Base-by-base conservation (phyloP, 53 echinoderm and acorn worm species). In the Luidia sarsii region DNA sequence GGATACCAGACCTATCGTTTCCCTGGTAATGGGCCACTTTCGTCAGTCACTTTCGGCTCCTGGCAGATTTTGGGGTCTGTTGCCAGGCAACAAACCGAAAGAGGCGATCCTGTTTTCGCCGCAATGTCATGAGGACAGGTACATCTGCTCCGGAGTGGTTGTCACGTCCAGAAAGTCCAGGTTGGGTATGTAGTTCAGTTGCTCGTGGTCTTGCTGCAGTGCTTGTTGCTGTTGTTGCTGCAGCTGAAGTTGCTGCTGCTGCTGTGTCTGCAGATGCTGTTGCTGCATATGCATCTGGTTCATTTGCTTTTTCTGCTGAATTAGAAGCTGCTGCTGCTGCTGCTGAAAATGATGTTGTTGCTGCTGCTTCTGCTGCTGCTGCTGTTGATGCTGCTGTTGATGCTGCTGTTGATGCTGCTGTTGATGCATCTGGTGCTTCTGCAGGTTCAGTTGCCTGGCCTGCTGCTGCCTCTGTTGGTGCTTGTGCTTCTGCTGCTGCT, bases 381-480 rank as follows among this genome's bases (percentile, higher is more conserved):
- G 49, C 4, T 65, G 66, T 3, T 39, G 81, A 22, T 50, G 69
- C 11, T 56, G 56, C 33, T 23, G 64, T 33, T 27, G 31, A 15
- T 28, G 64, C 32, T 64, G 64, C 32, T 27, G 25, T 33, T 64
- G 25, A 3, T 29, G 28, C 32, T 6, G 64, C 30, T 7, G 27
- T 23, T 6, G 64, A 13, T 60, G 37, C 31, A 30, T 25, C 15
- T 64, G 64, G 5, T 31, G 23, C 33, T 64, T 25, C 64, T 64
- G 64, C 28, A 13, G 64, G 6, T 41, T 6, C 11, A 7, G 41
- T 6, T 36, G 67, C 7, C 19, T 67, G 33, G 11, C 14, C 16
- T 84, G 77, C 63, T 90, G 85, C 36, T 81, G 81, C 56, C 48
- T 55, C 28, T 71, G 67, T n/a, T 41, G 33, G 57, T 48, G 34